Conservation (phyloP, 2,888 invertebrate species). For the Drosophila incognita region DNA sequence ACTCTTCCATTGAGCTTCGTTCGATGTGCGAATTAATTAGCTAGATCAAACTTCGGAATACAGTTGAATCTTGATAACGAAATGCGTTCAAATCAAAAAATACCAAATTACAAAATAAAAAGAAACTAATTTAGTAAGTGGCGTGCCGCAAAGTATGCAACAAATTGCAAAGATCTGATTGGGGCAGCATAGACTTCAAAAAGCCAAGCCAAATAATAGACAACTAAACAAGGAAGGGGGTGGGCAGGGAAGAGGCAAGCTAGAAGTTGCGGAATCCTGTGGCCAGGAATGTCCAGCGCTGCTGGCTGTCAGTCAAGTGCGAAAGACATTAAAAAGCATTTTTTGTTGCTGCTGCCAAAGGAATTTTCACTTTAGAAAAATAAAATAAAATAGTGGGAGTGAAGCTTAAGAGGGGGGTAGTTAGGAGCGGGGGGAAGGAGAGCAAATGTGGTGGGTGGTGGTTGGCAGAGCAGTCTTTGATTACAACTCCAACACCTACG, state of each 20-base stretch:
- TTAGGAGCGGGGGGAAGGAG: conserved; percentile 4
- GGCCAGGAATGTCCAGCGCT: background rate
- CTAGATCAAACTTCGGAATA: conserved; percentile 15
- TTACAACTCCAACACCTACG: conserved; percentile 79
- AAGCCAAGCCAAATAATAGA: conserved; percentile 52
- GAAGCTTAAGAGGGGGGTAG: conserved; percentile 8
- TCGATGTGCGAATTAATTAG: conserved; percentile 27
- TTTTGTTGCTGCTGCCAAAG: conserved; percentile 64
- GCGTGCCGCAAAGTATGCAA: conserved; percentile 66
- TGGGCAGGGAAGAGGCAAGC: background rate
- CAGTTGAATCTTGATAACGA: conserved; percentile 32
- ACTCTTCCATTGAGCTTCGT: conserved; percentile 2
- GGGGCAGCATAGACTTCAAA: conserved; percentile 41
- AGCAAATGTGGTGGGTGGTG: background rate
- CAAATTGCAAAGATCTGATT: conserved; percentile 61
- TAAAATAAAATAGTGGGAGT: conserved; percentile 39
- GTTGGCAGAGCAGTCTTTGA: conserved; percentile 58
- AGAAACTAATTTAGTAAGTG: conserved; percentile 68
- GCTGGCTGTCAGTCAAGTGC: conserved; percentile 68
- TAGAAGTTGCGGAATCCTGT: conserved; percentile 1
- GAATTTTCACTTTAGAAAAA: conserved; percentile 73
- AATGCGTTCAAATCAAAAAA: conserved; percentile 3
- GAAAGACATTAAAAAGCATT: conserved; percentile 68
- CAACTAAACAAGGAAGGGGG: conserved; percentile 4
- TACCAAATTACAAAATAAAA: conserved; percentile 2